phyloP scores from a whole-genome alignment of 2,888 invertebrate species.

The Coleophora flavipennella region DNA sequence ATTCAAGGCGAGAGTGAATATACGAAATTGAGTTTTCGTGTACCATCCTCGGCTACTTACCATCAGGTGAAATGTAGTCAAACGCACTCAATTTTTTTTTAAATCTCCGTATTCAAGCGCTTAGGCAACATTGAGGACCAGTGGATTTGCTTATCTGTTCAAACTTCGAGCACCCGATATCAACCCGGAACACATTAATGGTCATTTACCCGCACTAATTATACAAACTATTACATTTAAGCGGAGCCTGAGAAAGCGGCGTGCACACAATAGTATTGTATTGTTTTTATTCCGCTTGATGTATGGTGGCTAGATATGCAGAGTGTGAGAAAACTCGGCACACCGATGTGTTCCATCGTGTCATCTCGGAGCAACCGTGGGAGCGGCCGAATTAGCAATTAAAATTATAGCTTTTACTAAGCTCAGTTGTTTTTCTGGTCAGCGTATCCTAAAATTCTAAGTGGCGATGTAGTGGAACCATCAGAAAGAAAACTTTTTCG shows the following conservation, averaged over 20 bases:
- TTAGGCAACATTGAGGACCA: no score
- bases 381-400: slow-evolving; percentile 45
- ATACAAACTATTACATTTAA: slow-evolving; percentile 57
- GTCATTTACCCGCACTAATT: slow-evolving; percentile 68
- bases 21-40: no score
- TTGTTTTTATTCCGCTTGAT: slow-evolving; percentile 67
- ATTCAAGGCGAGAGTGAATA: no score
- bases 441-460: slow-evolving; percentile 1
- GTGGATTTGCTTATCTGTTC: no score
- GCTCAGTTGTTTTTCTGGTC: slow-evolving; percentile 29
- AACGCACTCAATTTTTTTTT: no score
- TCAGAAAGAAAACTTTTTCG: no score
- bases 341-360: slow-evolving; percentile 58
- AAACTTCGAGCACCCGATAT: no score
- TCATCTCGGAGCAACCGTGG: slow-evolving; percentile 56
- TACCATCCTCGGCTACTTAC: no score
- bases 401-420: slow-evolving; percentile 30
- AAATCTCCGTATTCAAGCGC: no score
- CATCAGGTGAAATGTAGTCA: no score
- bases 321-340: slow-evolving; percentile 60
- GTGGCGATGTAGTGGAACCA: no score
- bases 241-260: slow-evolving; percentile 65
- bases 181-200: slow-evolving; percentile 43
- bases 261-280: slow-evolving; percentile 71
- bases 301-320: slow-evolving; percentile 69